Evolutionary conservation across 1,140 invertebrate genomes (phyloP), one percentile per base, ranked within the genome.

Genomic region (Lerema accius): DNA sequence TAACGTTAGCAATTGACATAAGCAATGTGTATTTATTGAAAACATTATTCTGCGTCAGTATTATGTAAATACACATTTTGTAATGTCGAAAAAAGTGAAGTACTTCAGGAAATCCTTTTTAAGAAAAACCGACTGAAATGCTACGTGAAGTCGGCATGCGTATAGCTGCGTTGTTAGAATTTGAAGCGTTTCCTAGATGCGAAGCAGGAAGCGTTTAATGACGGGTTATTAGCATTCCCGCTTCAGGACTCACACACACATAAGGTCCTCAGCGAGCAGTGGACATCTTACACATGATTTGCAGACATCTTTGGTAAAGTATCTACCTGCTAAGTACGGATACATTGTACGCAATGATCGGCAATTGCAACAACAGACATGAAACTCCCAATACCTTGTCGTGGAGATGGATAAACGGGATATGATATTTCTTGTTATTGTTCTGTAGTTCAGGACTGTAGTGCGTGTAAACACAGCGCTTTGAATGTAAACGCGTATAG

Each of bases 161-260:
- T 28, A 43, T 10, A 26, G 45, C 13, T 26, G 14, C 28, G 40
- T 55, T 28, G 51, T 55, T 42, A 43, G 51, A 55, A 43, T 43
- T 43, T 43, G 39, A 15, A 43, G 51, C 51, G 39, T 43, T 55
- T 55, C 51, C 39, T 17, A 42, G 51, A 55, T 23, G 17, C 39
- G 37, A 10, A 28, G 39, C 51, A 55, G 51, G 51, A 55, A 55
- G 39, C 39, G 39, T 55, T 23, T 55, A 55, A 55, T 55, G 19
- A n/a, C 4, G 1, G 3, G 40, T 42, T 55, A 43, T 55, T 55
- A 55, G 43, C 39, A 43, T 55, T 55, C 51, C 13, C 39, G 51
- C 19, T 51, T 51, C 49, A 16, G 16, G 15, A 15, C 35, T 51
- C 49, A 37, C 48, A 39, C 35, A 6, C 1, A 32, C 28, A 1